Evolutionary conservation across 2,797 vertebrate species (phyloP), one percentile per base, ranked within the genome.

Genomic region (Sciurus carolinensis): DNA sequence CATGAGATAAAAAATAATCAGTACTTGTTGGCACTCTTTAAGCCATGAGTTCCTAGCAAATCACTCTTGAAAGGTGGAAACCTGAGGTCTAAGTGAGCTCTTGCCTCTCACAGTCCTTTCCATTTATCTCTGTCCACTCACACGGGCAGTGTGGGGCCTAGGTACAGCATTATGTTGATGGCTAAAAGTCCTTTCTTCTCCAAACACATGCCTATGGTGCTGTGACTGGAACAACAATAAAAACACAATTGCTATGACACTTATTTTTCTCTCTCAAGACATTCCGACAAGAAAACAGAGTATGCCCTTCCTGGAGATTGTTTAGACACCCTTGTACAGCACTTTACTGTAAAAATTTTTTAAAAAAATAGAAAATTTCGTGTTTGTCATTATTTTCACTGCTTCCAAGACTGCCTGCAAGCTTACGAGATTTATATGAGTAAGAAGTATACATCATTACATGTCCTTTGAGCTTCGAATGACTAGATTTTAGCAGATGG

Each of bases 201-300:
- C 79, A 66, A 97, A 86, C 64, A 59, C 50, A 64, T 42, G 20
- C 42, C 54, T 69, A 1, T 33, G 7, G 28, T 57, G 47, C 7
- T 89, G 14, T 52, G 64, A 62, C 14, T 44, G 36, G 44, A 88
- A n/a, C 7, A 62, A 88, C 79, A 95, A 81, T 12, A 33, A 92
- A 97, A 95, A 95, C 52, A 57, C 72, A 84, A 84, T 95, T 96
- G 59, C n/a, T 79, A 24, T 93, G 81, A 89, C 67, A 90, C 33
- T 92, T 88, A 71, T 85, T 97, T 95, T 94, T 81, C 52, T 94
- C 42, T 97, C 52, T 76, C 69, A 42, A 47, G 66, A 80, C 66
- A 76, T 57, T 52, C 44, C 92, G 71, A 80, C 50, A 94, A 87
- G 13, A 28, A 96, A 91, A 24, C 17, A 83, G 4, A 9, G 54